phyloP scores from a whole-genome alignment of 2,113 vertebrate species.

The Lathamus discolor region DNA sequence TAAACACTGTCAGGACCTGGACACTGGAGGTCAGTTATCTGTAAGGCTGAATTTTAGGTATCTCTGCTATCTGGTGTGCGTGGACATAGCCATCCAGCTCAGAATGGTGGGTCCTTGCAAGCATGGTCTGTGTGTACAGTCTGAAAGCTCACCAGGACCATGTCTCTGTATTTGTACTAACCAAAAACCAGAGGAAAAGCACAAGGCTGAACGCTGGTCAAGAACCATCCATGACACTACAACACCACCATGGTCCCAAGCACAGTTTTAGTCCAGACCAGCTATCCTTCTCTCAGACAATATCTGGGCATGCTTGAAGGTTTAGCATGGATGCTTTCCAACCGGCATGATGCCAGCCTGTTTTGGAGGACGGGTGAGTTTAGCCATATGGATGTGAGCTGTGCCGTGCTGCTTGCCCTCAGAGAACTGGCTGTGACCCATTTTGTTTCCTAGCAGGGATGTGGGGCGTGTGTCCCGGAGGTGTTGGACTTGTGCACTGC shows the following conservation, averaged over 20 bases:
- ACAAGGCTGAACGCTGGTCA: neutral
- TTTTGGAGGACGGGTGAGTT: neutral
- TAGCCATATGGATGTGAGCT: constrained; percentile 48
- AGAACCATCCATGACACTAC: neutral
- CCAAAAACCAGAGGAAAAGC: neutral
- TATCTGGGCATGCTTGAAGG: neutral
- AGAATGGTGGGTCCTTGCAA: neutral
- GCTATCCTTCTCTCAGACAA: neutral
- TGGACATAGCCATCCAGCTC: neutral
- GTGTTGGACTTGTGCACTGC: neutral
- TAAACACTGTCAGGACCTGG: neutral
- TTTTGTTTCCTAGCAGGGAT: neutral
- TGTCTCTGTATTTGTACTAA: neutral
- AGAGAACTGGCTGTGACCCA: constrained; percentile 46
- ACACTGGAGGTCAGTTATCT: neutral
- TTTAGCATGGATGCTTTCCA: neutral
- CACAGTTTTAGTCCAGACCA: neutral
- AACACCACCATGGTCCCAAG: neutral
- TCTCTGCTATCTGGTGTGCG: rapidly evolving
- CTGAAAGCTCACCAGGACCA: neutral
- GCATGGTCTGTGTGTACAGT: neutral
- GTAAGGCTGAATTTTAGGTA: neutral
- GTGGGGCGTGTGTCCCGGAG: neutral
- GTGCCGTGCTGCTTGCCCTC: constrained; percentile 48
- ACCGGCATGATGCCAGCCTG: neutral